Base-by-base conservation (phyloP, 2,888 invertebrate species). In the Strigamia crassipes region DNA sequence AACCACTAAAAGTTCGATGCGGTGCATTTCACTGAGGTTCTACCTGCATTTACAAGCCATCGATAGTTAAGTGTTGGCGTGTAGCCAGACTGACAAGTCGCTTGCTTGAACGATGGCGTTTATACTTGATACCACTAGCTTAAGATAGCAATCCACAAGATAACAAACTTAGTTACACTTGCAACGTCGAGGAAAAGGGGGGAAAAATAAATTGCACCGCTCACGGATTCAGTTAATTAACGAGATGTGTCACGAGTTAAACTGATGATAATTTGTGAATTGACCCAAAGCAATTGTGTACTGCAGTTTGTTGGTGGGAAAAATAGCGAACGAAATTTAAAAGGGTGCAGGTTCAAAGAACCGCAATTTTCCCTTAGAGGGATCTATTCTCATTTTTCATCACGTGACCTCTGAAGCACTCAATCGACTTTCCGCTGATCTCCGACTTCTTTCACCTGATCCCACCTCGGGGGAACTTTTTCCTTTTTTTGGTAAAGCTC, bases 1-100 rank as follows among this genome's bases (percentile, higher is more conserved):
- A 73, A 73, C 73, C 73, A 73, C 73, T 73, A 73, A 73, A 73
- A 73, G 73, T 73, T 73, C 73, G 73, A 73, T 73, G 73, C 73
- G 73, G 31, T 73, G 73, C 73, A 73, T 31, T 73, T 23, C 73
- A 73, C 73, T 27, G 31, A 73, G 73, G 56, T 31, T 73, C 73
- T 73, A 73, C 73, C 73, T 73, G 73, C 73, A 73, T 73, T 73
- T 73, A 73, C 73, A 73, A 73, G 73, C 27, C 31, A 73, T 73
- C 73, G 73, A 73, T 73, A 73, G 27, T 27, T 73, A 31, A 73
- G 73, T 73, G 73, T 73, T 73, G 73, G 73, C 73, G 12, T 31
- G 27, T 31, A 73, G 73, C 73, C 73, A 73, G 73, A 73, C 73
- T 73, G 73, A 73, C 73, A 73, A 73, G 27, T 73, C 73, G 31